A percentile compares a stretch with the other conserved stretches of the same genome.
Evolutionary conservation across 1,140 invertebrate genomes (phyloP).

Genomic region (Orussus abietinus): DNA sequence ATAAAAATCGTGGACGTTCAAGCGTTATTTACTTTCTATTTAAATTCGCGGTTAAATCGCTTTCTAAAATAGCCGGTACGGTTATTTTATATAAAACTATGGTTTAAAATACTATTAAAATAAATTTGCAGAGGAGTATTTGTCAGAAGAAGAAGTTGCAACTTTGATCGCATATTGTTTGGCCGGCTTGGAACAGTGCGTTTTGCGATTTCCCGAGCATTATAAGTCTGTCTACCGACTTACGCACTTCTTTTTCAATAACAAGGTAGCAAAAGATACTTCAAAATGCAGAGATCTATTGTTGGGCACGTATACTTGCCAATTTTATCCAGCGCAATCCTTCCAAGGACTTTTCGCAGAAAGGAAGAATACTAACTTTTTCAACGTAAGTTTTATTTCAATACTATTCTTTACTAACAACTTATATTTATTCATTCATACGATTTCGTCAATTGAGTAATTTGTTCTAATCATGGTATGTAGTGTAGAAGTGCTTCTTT

Average conservation of each 20-base stretch:
- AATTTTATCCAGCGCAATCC: constrained; percentile 56
- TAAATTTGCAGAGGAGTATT: constrained; percentile 37
- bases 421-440: too few relatives aligned
- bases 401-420: too few relatives aligned
- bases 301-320: constrained; percentile 63
- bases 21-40: too few relatives aligned
- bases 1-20: too few relatives aligned
- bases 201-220: constrained; percentile 81
- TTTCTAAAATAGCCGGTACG: too few relatives aligned
- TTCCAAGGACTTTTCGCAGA: constrained; percentile 82
- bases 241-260: constrained; percentile 78
- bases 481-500: too few relatives aligned
- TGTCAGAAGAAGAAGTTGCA: constrained; percentile 41
- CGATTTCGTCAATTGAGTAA: too few relatives aligned
- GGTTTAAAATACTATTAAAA: too few relatives aligned
- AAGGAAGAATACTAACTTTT: constrained; percentile 81
- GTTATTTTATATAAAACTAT: too few relatives aligned
- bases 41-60: too few relatives aligned
- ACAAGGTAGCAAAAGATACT: constrained; percentile 64
- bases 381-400: constrained; percentile 75
- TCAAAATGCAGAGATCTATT: constrained; percentile 69
- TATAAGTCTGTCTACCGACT: constrained; percentile 90
- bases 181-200: constrained; percentile 77
- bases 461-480: too few relatives aligned
- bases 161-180: constrained; percentile 60